Percentiles rank a stretch among this genome's conserved stretches.
These are phyloP conservation scores for Cyphomyrus discorhynchus DNA, from an alignment of 2,113 vertebrate genomes.

Conservation along the genomic window DNA sequence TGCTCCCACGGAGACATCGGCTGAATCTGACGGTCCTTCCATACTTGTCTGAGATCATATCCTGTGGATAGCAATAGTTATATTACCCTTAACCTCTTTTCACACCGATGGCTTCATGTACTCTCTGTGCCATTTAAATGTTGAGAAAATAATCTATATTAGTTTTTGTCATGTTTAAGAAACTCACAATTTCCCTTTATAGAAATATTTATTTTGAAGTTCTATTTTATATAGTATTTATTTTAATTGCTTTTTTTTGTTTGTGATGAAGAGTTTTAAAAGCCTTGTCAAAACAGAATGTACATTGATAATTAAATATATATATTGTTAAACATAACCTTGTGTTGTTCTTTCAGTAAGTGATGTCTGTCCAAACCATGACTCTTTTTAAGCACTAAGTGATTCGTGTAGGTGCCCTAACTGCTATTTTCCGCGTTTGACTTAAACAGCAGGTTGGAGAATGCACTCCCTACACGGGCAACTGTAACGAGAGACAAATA, in stretches of 20 bases:
- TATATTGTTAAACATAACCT: slow-evolving; percentile 81
- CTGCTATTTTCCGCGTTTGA: not conserved
- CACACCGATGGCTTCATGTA: slow-evolving; percentile 41
- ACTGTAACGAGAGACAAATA: too few relatives aligned
- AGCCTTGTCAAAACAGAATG: slow-evolving; percentile 93
- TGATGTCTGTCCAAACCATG: not conserved
- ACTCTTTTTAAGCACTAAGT: not conserved
- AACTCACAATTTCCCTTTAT: slow-evolving; percentile 82
- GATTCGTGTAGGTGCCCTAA: not conserved
- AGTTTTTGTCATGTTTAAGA: slow-evolving; percentile 56
- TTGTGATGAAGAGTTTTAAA: slow-evolving; percentile 84
- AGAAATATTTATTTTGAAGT: slow-evolving; percentile 99
- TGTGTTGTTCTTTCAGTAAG: slow-evolving; percentile 57
- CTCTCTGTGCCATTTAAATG: slow-evolving; percentile 56
- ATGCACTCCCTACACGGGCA: not conserved
- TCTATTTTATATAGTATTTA: slow-evolving; percentile 99
- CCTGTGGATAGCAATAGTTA: slow-evolving; percentile 28
- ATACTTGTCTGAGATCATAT: slow-evolving; percentile 30
- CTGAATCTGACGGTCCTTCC: slow-evolving; percentile 29
- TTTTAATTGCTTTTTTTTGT: slow-evolving; percentile 99
- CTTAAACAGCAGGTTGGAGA: not conserved
- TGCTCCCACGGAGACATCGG: slow-evolving; percentile 41
- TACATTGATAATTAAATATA: slow-evolving; percentile 89
- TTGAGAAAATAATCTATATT: slow-evolving; percentile 53
- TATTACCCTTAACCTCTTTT: slow-evolving; percentile 33